phyloP scores from a whole-genome alignment of 2,888 invertebrate species.

The Epiblema foenella region DNA sequence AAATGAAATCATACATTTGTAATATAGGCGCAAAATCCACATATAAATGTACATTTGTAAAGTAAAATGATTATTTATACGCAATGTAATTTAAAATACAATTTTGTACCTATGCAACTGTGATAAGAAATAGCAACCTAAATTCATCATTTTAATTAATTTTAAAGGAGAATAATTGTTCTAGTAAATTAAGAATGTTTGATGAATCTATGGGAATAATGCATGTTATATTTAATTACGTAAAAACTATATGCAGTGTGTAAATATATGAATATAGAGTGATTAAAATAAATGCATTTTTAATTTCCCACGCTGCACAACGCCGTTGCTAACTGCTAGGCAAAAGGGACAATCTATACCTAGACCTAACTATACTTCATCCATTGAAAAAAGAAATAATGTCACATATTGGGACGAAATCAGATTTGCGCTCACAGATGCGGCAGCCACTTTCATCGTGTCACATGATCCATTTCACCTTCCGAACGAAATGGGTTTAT shows the following conservation, averaged over 20 bases:
- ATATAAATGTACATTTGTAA: conserved; percentile 29
- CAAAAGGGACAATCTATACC: not conserved
- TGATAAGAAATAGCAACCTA: conserved; percentile 41
- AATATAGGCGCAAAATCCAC: conserved; percentile 25
- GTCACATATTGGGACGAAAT: conserved; percentile 62
- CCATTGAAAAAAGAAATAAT: conserved; percentile 47
- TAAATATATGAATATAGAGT: conserved; percentile 31
- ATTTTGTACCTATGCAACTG: conserved; percentile 43
- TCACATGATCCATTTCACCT: conserved; percentile 61
- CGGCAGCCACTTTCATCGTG: conserved; percentile 60
- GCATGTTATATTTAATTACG: conserved; percentile 12
- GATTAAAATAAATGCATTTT: conserved; percentile 7
- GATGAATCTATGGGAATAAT: conserved; percentile 35
- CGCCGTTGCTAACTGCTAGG: not conserved
- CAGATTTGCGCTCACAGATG: conserved; percentile 65
- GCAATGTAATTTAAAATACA: conserved; percentile 19
- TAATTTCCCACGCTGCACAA: not conserved
- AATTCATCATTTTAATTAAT: conserved; percentile 40
- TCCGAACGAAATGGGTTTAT: conserved; percentile 60
- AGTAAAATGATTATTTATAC: conserved; percentile 31
- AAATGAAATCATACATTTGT: conserved; percentile 39
- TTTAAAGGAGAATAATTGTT: conserved; percentile 24
- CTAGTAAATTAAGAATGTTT: conserved; percentile 30
- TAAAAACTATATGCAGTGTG: conserved; percentile 19
- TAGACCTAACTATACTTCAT: not conserved